Evolutionary conservation across 2,888 invertebrate genomes (phyloP).

Genomic region (Leistus spinibarbis): DNA sequence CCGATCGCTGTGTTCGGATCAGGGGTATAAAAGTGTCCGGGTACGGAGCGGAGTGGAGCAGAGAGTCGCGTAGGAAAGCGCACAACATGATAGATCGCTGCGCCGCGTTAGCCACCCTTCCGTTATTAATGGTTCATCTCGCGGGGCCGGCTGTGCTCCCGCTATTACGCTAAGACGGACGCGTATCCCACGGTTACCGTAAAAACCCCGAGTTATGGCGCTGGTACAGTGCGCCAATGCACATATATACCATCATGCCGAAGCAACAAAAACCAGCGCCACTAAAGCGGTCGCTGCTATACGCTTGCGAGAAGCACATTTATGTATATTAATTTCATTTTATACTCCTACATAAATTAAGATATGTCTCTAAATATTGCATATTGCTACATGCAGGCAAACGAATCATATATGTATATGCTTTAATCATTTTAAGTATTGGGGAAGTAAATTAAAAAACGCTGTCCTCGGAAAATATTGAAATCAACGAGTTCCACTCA

Average conservation of each 20-base stretch:
- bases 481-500: too few relatives aligned
- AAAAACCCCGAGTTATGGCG: background rate
- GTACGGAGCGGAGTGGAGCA: background rate
- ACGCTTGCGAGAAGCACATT: background rate
- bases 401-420: too few relatives aligned
- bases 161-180: slow-evolving; percentile 10
- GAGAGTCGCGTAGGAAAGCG: slow-evolving; percentile 3
- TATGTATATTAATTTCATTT: too few relatives aligned
- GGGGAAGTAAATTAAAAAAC: too few relatives aligned
- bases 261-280: background rate
- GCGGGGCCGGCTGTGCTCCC: background rate
- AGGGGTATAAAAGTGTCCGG: background rate
- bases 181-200: background rate
- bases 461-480: too few relatives aligned
- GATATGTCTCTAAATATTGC: too few relatives aligned
- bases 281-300: background rate
- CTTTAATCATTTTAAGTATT: too few relatives aligned
- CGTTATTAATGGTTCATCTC: slow-evolving; percentile 28
- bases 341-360: too few relatives aligned
- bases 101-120: background rate
- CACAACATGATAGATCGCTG: background rate
- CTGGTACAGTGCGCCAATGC: background rate
- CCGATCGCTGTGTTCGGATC: background rate
- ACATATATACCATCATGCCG: background rate
- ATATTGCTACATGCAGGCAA: too few relatives aligned